A percentile compares a stretch with the other conserved stretches of the same genome.
Evolutionary conservation across 1,140 invertebrate genomes (phyloP).

Genomic region (Druon quercuslanigerum): DNA sequence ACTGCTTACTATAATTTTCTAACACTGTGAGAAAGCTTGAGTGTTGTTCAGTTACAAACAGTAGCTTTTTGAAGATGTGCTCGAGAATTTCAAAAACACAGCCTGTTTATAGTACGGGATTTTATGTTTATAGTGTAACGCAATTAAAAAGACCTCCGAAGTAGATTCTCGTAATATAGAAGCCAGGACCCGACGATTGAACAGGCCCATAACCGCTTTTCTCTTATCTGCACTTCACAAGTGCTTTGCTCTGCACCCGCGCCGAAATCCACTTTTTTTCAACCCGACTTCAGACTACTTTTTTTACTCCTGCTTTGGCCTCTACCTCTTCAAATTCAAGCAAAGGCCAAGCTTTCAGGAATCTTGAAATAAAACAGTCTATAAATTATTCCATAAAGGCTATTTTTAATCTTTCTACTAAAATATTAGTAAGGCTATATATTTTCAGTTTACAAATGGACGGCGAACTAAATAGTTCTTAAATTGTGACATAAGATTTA

Average conservation of each 20-base stretch:
- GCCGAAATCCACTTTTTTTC: constrained; percentile 19
- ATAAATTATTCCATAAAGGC: background rate
- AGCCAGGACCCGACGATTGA: constrained; percentile 30
- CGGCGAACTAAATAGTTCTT: too few relatives aligned
- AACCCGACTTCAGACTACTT: background rate
- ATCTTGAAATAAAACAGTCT: background rate
- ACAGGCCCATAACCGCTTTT: background rate
- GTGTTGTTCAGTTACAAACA: background rate
- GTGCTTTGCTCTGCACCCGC: constrained; percentile 6
- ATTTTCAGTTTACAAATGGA: too few relatives aligned
- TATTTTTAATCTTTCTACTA: background rate
- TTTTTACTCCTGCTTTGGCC: background rate
- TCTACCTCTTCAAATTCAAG: background rate
- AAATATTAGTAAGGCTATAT: too few relatives aligned
- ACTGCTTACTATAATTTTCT: too few relatives aligned
- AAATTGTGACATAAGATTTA: too few relatives aligned
- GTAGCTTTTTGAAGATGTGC: constrained; percentile 23
- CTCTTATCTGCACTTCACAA: constrained; percentile 10
- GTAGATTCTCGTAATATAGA: constrained; percentile 41
- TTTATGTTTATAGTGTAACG: constrained; percentile 48
- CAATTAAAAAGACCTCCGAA: constrained; percentile 58
- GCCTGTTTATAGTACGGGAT: background rate
- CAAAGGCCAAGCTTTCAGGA: background rate
- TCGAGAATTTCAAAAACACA: background rate
- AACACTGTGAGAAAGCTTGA: too few relatives aligned